Evolutionary conservation across 2,113 vertebrate genomes (phyloP).

Genomic region (Dissostichus mawsoni): DNA sequence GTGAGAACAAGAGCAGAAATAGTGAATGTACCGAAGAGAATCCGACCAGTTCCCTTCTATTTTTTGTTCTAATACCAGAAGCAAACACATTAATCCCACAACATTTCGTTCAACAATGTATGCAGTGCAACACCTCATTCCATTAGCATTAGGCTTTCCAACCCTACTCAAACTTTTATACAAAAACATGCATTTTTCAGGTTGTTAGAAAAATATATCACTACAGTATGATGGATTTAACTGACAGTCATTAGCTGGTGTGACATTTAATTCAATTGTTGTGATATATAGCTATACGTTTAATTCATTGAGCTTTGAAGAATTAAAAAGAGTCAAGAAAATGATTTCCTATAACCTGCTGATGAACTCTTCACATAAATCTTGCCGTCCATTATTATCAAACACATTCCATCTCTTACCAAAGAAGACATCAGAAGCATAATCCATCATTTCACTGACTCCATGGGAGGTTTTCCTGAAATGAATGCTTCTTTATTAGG

Average conservation of each 20-base stretch:
- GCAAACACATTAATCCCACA: constrained; percentile 57
- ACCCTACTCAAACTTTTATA: too few species aligned
- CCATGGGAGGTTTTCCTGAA: constrained; percentile 59
- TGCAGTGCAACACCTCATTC: constrained; percentile 21
- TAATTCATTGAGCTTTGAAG: neutral
- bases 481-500: constrained; percentile 67
- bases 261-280: too few species aligned
- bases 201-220: too few species aligned
- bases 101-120: constrained; percentile 25
- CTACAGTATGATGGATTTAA: too few species aligned
- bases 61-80: neutral
- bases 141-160: neutral
- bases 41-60: constrained; percentile 18
- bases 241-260: too few species aligned
- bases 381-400: neutral
- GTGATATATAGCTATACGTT: too few species aligned
- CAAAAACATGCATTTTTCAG: too few species aligned
- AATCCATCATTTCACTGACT: constrained; percentile 34
- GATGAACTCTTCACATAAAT: neutral
- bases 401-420: constrained; percentile 12
- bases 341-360: neutral
- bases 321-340: constrained; percentile 1
- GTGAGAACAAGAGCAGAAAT: neutral
- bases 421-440: constrained; percentile 39
- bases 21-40: neutral